Base-by-base conservation (phyloP, 1,140 invertebrate genomes). In the Dendrolimus kikuchii region DNA sequence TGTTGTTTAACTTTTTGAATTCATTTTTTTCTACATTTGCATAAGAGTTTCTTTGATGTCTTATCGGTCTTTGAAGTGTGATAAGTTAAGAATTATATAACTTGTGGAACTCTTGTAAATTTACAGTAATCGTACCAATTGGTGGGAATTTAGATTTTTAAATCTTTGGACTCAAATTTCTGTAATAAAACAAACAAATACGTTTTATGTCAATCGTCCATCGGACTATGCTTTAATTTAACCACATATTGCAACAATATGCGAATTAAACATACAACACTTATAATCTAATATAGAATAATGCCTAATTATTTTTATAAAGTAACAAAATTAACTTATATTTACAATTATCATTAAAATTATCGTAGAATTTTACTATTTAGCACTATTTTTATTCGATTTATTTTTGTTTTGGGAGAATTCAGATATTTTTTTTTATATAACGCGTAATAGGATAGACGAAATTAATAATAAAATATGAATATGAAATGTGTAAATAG, bases 241-340 rank as follows among this genome's bases (percentile, higher is more conserved):
- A 77, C 62, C 81, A 78, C 83, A 81, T 77, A 83, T 83, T 85
- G 81, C 73, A 85, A 80, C 79, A 83, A 82, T 81, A 64, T 77
- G 79, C 82, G 78, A 76, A 74, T 83, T 77, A 84, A 86, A 84
- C 81, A 83, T 84, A 81, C 81, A 84, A 84, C 82, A 86, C 81
- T 84, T 86, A 86, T 67, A 66, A 74, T 50, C 80, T 83, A 86
- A 67, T 82, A 81, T 78, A 81, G 82, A 81, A 85, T 81, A 86
- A 84, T 82, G 83, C 78, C 82, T 86, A 86, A 83, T 82, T 83
- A 82, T 73, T 72, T 81, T 81, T 77, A 81, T 82, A 83, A 83
- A 83, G 80, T 86, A 86, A 86, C 82, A 84, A 86, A 82, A 84
- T 86, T 86, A 86, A 86, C 81, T 86, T 86, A 86, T 86, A 86